Evolutionary conservation across 2,888 invertebrate species (phyloP), one percentile per base, ranked within the genome.

Genomic region (Dicranocentrus wangi): DNA sequence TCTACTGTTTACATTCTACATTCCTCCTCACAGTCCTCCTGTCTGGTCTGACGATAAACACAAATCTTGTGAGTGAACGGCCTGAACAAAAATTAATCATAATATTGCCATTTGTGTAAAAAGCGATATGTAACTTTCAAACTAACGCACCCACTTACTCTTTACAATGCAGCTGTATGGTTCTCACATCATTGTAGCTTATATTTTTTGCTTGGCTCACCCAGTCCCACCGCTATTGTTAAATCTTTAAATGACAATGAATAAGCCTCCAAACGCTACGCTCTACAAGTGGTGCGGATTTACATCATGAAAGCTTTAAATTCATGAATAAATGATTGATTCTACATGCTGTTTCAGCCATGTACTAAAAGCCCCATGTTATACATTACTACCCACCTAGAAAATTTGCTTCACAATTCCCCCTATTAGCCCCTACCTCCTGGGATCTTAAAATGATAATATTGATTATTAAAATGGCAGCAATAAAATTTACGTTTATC

Each of bases 21-120:
- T 47, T 25, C 27, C 58, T 58, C 23, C 17, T 21, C 21, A 53
- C 17, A 17, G n/a, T 17, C 53, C n/a, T 53, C 2, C 19, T 17
- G 19, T 43, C 43, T 43, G 8, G 43, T 8, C 51, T 47, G 47
- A 17, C 39, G 32, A 32, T 51, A 19, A 3, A 17, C 51, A 17
- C 51, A 19, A 51, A 51, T 51, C 51, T 51, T 19, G 19, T 8
- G 2, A n/a, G n/a, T 43, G n/a, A 43, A 51, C 10, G 51, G 19
- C 17, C 51, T 17, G 17, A 51, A 51, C 1, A n/a, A 51, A 51
- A 17, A 51, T 51, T 51, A 51, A 51, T 51, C 51, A 51, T 51
- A 51, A 51, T 51, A 51, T 51, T 51, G 51, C 51, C 51, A 51
- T 51, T 51, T 51, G 51, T 51, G 51, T 51, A 51, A 32, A 32